Percentiles rank a stretch among this genome's conserved stretches.
Conservation (phyloP, 2,888 invertebrate genomes). For the Dioctria linearis region DNA sequence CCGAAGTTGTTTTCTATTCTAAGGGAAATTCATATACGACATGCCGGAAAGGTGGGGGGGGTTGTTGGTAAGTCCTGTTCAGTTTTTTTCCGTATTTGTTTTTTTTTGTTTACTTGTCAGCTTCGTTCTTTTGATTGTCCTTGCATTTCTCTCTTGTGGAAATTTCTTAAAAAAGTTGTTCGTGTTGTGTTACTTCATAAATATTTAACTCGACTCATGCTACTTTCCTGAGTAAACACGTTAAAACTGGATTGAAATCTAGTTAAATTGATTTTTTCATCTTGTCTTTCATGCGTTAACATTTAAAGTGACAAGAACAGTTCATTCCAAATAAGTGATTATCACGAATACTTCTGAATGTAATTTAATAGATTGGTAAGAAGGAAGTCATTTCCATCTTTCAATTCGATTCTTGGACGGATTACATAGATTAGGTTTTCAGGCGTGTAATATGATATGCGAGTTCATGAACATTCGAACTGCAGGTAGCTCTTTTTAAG, state of each 20-base stretch:
- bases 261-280: slow-evolving; percentile 1
- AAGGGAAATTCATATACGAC: slow-evolving; percentile 6
- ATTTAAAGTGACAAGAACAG: not conserved
- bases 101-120: not conserved
- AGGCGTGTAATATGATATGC: no score
- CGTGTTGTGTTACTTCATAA: slow-evolving; percentile 37
- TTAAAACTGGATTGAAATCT: slow-evolving; percentile 7
- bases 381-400: no score
- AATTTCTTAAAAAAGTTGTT: slow-evolving; percentile 35
- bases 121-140: slow-evolving; percentile 10
- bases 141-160: slow-evolving; percentile 24
- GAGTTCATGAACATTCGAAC: no score
- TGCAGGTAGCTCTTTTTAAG: no score
- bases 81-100: not conserved
- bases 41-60: not conserved
- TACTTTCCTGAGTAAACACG: slow-evolving; percentile 5
- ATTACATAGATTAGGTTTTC: no score
- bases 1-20: slow-evolving; percentile 25
- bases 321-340: not conserved
- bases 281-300: not conserved
- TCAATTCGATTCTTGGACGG: no score
- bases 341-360: not conserved
- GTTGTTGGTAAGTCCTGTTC: not conserved
- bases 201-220: slow-evolving; percentile 35
- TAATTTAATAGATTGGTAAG: no score